These are phyloP conservation scores for Athalia circularis DNA, from an alignment of 2,888 invertebrate genomes.

Conservation along the genomic window DNA sequence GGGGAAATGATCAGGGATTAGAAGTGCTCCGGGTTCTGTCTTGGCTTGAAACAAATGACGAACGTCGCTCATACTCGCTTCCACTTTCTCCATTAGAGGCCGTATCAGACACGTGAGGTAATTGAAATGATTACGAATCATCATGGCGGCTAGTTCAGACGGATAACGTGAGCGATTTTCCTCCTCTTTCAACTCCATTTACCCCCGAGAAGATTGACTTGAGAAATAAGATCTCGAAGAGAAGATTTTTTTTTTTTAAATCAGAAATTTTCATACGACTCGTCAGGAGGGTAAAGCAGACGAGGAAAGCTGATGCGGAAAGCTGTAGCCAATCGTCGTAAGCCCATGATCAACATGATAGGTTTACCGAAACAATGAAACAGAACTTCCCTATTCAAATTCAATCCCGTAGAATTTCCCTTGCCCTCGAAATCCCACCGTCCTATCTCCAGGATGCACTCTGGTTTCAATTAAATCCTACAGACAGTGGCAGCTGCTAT, in stretches of 20 bases:
- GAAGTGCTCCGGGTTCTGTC: neutral
- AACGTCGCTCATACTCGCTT: constrained; percentile 5
- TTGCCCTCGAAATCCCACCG: neutral
- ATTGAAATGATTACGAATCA: constrained; percentile 30
- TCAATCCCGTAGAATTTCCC: constrained; percentile 10
- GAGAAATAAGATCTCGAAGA: too few relatives aligned
- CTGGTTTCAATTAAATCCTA: neutral
- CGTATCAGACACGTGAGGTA: neutral
- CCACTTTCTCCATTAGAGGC: neutral
- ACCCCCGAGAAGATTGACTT: too few relatives aligned
- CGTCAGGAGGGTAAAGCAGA: neutral
- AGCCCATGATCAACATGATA: neutral
- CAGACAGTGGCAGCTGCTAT: neutral
- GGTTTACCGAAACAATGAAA: neutral
- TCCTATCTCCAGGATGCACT: constrained; percentile 12
- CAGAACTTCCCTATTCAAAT: constrained; percentile 3
- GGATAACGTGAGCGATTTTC: too few relatives aligned
- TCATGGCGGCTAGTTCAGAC: too few relatives aligned
- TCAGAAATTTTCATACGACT: too few relatives aligned
- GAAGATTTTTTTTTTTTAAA: too few relatives aligned
- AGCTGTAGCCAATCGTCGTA: neutral
- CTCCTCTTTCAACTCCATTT: too few relatives aligned
- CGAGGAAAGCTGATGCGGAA: neutral
- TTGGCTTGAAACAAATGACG: constrained; percentile 16
- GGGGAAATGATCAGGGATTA: constrained; percentile 20